These are phyloP conservation scores for Pardalotus punctatus DNA, from an alignment of 2,113 vertebrate species.

Conservation along the genomic window DNA sequence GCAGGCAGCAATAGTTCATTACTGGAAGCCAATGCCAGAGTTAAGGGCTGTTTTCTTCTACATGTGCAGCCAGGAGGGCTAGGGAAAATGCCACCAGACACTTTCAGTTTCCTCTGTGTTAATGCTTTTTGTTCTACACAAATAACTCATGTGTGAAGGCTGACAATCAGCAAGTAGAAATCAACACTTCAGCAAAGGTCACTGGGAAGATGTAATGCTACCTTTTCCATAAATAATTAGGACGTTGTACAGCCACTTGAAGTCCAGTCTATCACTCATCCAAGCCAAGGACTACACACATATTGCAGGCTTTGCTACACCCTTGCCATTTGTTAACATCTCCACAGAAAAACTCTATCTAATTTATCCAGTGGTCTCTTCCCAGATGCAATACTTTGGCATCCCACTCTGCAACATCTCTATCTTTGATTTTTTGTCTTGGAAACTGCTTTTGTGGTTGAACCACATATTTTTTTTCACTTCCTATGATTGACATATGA, in stretches of 20 bases:
- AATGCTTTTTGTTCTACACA: neutral
- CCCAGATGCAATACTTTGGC: constrained; percentile 66
- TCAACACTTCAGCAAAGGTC: neutral
- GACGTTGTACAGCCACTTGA: neutral
- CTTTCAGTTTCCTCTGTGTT: neutral
- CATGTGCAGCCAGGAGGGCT: neutral
- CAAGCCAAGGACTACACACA: neutral
- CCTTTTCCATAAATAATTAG: constrained; percentile 9
- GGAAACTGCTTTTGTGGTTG: constrained; percentile 65
- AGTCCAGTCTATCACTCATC: neutral
- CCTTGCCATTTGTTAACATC: neutral
- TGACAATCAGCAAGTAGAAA: neutral
- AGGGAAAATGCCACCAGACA: neutral
- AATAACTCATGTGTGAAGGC: neutral
- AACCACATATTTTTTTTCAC: constrained; percentile 49
- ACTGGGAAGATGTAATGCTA: neutral
- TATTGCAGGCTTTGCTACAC: neutral
- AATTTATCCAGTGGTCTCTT: constrained; percentile 33
- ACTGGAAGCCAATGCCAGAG: neutral
- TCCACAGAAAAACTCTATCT: constrained; percentile 44
- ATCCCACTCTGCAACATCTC: constrained; percentile 55
- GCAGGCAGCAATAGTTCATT: neutral
- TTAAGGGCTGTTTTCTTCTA: neutral
- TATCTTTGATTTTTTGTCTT: constrained; percentile 71
- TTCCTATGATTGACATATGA: constrained; percentile 59